These are phyloP conservation scores for Sorex araneus DNA, from an alignment of 2,113 vertebrate genomes.

Conservation along the genomic window DNA sequence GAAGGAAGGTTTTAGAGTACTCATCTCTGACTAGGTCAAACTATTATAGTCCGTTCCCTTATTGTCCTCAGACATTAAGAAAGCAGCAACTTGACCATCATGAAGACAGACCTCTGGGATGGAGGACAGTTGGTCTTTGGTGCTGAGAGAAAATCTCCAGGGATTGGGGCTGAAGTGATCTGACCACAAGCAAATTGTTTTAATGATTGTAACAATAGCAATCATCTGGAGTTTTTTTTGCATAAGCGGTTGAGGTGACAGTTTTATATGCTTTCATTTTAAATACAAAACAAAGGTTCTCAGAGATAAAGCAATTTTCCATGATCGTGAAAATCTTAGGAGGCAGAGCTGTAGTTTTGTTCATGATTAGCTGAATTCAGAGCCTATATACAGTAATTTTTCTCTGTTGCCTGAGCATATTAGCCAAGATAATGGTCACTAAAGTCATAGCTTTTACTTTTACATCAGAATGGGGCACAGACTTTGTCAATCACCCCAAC, in stretches of 20 bases:
- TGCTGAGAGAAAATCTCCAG: neutral
- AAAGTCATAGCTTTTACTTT: neutral
- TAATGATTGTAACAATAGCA: neutral
- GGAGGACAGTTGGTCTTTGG: neutral
- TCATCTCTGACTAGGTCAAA: neutral
- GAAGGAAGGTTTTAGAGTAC: neutral
- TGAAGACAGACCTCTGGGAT: neutral
- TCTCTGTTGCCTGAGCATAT: neutral
- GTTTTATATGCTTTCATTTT: slow-evolving; percentile 42
- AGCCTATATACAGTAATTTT: neutral
- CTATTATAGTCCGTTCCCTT: neutral
- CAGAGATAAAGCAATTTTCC: neutral
- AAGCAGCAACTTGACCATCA: neutral
- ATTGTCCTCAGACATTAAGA: neutral
- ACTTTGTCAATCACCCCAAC: too few relatives aligned
- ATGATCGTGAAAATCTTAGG: neutral
- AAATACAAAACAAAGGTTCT: neutral
- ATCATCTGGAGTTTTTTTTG: neutral
- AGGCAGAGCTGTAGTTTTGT: neutral
- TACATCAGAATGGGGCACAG: neutral
- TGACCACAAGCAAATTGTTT: too few relatives aligned
- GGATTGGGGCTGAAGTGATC: neutral
- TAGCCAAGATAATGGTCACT: neutral
- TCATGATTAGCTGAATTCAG: neutral
- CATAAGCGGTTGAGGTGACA: neutral